These are phyloP conservation scores for Lepidothrix coronata DNA, from an alignment of 2,113 vertebrate genomes.

Conservation along the genomic window DNA sequence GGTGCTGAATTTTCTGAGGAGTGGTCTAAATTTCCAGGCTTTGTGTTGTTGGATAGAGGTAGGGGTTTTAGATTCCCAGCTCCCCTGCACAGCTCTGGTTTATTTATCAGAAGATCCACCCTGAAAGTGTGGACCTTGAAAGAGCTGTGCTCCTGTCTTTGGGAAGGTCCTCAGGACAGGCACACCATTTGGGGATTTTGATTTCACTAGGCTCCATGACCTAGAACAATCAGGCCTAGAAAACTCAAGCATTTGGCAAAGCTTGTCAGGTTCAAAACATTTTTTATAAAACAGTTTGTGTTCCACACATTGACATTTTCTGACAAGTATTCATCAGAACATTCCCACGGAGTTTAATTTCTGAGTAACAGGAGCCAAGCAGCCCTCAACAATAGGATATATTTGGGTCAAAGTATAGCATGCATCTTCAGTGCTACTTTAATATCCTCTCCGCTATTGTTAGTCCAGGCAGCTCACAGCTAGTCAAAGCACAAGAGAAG, in stretches of 20 bases:
- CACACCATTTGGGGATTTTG: neutral
- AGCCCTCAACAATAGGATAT: neutral
- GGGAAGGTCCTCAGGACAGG: neutral
- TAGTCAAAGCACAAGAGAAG: neutral
- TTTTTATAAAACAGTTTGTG: constrained; percentile 5
- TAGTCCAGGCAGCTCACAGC: neutral
- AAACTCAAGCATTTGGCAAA: neutral
- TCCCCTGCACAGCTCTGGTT: neutral
- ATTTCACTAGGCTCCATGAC: neutral
- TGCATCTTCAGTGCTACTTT: neutral
- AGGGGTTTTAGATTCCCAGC: neutral
- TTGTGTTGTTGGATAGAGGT: neutral
- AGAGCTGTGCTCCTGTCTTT: neutral
- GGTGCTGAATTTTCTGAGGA: neutral
- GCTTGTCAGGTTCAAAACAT: neutral
- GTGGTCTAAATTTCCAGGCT: neutral
- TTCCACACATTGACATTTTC: neutral
- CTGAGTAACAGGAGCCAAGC: neutral
- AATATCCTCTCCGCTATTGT: constrained; percentile 40
- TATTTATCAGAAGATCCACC: neutral
- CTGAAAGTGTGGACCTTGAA: neutral
- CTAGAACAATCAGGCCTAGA: neutral
- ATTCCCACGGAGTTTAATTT: neutral
- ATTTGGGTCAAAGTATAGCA: constrained; percentile 14
- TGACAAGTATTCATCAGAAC: neutral